phyloP scores from a whole-genome alignment of 2,797 vertebrate genomes.

The Chromobotia macracanthus region DNA sequence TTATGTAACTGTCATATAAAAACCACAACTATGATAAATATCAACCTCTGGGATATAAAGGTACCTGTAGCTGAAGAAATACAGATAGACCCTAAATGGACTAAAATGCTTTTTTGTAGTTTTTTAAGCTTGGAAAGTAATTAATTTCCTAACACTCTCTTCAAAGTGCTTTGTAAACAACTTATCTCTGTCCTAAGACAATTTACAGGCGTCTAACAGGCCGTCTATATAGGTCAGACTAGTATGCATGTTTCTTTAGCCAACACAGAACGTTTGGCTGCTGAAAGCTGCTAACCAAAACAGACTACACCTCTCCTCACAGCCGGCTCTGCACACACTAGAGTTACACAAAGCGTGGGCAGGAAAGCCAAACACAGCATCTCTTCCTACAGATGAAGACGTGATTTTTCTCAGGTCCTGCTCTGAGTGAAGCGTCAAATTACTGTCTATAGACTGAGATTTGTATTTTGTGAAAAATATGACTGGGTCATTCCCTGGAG shows the following conservation, averaged over 20 bases:
- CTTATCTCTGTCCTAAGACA: conserved; percentile 14
- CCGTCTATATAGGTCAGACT: conserved; percentile 14
- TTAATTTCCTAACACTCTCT: conserved; percentile 1
- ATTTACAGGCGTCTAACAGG: conserved; percentile 29
- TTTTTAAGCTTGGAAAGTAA: not conserved
- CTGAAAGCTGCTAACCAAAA: conserved; percentile 17
- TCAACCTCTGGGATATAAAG: too few species aligned
- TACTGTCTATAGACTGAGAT: not conserved
- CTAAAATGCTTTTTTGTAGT: too few species aligned
- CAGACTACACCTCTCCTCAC: conserved; percentile 33
- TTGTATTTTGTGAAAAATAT: conserved; percentile 1
- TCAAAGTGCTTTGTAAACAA: conserved; percentile 26
- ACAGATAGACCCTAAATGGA: not conserved
- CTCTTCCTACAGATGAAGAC: conserved; percentile 13
- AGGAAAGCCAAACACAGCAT: conserved; percentile 17
- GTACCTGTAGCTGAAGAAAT: not conserved
- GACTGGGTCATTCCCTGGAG: not conserved
- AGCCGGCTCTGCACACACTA: not conserved
- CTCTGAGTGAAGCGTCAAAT: conserved; percentile 13
- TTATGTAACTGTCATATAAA: too few species aligned
- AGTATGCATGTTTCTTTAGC: conserved; percentile 5
- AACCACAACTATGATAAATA: too few species aligned
- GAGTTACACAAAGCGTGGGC: conserved; percentile 32
- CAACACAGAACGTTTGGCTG: conserved; percentile 3
- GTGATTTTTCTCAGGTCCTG: conserved; percentile 24